Base-by-base conservation (phyloP, 2,888 invertebrate genomes). In the Cryptocheilus praepositus region DNA sequence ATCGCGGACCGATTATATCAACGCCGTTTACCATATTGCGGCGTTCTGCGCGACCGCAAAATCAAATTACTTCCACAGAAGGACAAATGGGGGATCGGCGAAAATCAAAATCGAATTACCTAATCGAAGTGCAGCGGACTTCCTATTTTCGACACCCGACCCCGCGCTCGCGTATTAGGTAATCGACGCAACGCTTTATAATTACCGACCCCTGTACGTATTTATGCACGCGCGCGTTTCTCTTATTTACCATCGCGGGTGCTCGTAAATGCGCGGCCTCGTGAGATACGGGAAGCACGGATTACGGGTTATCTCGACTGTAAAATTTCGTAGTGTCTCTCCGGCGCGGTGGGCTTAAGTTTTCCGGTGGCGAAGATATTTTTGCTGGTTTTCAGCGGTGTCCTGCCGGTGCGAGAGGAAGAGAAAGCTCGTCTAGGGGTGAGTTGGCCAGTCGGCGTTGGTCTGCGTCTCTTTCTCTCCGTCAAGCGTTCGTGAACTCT, bases 321-420 rank as follows among this genome's bases (percentile, higher is more conserved):
- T 82, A 81, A 83, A 84, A 84, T 85, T 86, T 83, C 81, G 81
- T 84, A 79, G 81, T 77, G 75, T 77, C 77, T 73, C 70, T 68
- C 61, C 28, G 56, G 61, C 59, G 61, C 60, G 67, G 44, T 69
- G 77, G 71, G 72, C 78, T 81, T 78, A 82, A 83, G 82, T 86
- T 85, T 83, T 81, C 79, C 81, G 74, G 75, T 63, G 70, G 76
- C 66, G 73, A 80, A 78, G 80, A 82, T 81, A 86, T 86, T 84
- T 85, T 85, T 80, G 72, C 75, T 71, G 71, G 66, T 74, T 74
- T 75, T 72, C 73, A 71, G 66, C 62, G 46, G 21, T 19, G 51
- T 25, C 16, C 16, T 28, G 18, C 16, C 55, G 59, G 49, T 52
- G 71, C 45, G 60, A 36, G 28, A 36, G 28, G 11, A 18, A 36